Evolutionary conservation across 2,888 invertebrate species (phyloP), one percentile per base, ranked within the genome.

Genomic region (Ichneumoninae sp.): DNA sequence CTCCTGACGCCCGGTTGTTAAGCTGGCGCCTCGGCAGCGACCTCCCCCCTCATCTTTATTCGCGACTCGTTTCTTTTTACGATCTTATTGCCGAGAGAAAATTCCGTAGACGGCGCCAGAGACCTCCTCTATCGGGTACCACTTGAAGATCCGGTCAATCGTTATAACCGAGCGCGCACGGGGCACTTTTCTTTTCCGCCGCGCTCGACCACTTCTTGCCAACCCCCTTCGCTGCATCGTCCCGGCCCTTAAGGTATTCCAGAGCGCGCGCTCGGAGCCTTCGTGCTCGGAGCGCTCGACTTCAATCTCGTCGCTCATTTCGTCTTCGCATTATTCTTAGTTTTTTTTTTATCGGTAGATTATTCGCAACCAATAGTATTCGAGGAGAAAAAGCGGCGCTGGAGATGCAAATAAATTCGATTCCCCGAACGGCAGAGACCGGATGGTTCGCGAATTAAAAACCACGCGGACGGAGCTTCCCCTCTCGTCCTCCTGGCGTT

Each of bases 71-170:
- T 57, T 13, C 57, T 57, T 57, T 57, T 57, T 22, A 26, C 26
- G 4, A 26, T 57, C 22, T 57, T 57, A 57, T 57, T 22, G 57
- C 57, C 22, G 57, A 26, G 57, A 57, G 57, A 57, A 26, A 57
- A 57, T 57, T 57, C 57, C 57, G 57, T 57, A 71, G 54, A 79
- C 75, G 78, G 79, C 52, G 54, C 36, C 71, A 54, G 65, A 76
- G 44, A 75, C 22, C 71, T 86, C 71, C 71, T 68, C 79, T 75
- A 52, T 74, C 52, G 30, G 57, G 10, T 69, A 77, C 69, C 40
- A 57, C 57, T 57, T 3, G 74, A 50, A 50, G 74, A 80, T 80
- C 80, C 80, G 74, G 80, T 74, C 68, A 36, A 74, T 72, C 74
- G 44, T 57, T 57, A 26, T 57, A 57, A 57, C 26, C 57, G 4